A percentile compares a stretch with the other conserved stretches of the same genome.
These are phyloP conservation scores for Hemaris fuciformis DNA, from an alignment of 2,888 invertebrate genomes.

Conservation along the genomic window DNA sequence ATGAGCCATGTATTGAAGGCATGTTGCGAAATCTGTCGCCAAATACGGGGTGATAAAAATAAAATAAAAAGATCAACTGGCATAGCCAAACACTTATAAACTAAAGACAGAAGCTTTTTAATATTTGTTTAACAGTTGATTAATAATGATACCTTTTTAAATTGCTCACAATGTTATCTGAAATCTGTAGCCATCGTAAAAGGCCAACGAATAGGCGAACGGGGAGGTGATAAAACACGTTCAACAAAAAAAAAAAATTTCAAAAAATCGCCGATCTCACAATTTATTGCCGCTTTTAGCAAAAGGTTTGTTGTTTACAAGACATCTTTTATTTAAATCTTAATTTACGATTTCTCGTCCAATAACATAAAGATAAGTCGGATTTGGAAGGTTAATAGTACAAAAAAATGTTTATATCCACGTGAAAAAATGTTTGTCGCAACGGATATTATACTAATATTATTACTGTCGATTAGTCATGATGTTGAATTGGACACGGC, in stretches of 20 bases:
- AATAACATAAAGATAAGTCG: constrained; percentile 64
- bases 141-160: constrained; percentile 4
- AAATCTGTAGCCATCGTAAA: constrained; percentile 23
- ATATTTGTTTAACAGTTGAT: constrained; percentile 2
- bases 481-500: not conserved
- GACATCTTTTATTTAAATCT: constrained; percentile 75
- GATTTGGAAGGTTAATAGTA: constrained; percentile 32
- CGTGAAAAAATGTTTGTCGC: constrained; percentile 1
- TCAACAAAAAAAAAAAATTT: constrained; percentile 36
- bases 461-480: constrained; percentile 8
- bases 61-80: not conserved
- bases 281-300: constrained; percentile 76
- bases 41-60: not conserved
- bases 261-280: constrained; percentile 44
- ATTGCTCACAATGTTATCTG: constrained; percentile 8
- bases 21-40: not conserved
- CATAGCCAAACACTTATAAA: not conserved
- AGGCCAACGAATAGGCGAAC: constrained; percentile 40
- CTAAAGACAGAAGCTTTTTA: not conserved
- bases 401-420: constrained; percentile 2
- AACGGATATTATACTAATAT: constrained; percentile 8
- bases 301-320: constrained; percentile 77
- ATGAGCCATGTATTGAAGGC: not conserved
- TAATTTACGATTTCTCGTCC: constrained; percentile 70
- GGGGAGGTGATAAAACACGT: constrained; percentile 47